Conservation (phyloP, 2,113 vertebrate species). For the Phrynocephalus versicolor region DNA sequence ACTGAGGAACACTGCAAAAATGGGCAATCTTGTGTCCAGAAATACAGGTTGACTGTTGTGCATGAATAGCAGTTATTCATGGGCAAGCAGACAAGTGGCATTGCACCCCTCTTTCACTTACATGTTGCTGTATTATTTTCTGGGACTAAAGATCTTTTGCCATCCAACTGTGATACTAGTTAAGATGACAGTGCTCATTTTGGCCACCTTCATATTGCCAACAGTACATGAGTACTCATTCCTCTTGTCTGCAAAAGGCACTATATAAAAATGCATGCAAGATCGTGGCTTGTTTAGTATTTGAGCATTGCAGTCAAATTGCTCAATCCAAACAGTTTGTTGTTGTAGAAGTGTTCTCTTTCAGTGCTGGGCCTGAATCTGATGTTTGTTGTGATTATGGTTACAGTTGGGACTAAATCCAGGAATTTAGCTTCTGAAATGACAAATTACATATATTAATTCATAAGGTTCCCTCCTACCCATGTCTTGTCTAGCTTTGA, state of each 20-base stretch:
- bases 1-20: background rate
- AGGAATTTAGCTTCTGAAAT: slow-evolving; percentile 19
- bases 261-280: background rate
- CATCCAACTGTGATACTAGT: background rate
- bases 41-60: background rate
- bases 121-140: too few relatives aligned
- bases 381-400: slow-evolving; percentile 7
- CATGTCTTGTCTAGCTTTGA: slow-evolving; percentile 19
- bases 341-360: background rate
- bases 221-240: background rate
- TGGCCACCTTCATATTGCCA: background rate
- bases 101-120: background rate
- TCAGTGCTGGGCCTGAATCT: background rate
- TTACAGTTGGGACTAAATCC: background rate
- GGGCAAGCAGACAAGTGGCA: background rate
- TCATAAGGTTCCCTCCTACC: background rate
- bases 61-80: background rate
- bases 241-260: background rate
- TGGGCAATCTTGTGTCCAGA: background rate
- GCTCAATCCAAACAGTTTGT: background rate
- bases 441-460: slow-evolving; percentile 2
- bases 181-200: background rate
- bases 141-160: background rate
- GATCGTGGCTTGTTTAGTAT: background rate
- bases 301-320: background rate